Base-by-base conservation (phyloP, 2,797 vertebrate species). In the Vultur gryphus region DNA sequence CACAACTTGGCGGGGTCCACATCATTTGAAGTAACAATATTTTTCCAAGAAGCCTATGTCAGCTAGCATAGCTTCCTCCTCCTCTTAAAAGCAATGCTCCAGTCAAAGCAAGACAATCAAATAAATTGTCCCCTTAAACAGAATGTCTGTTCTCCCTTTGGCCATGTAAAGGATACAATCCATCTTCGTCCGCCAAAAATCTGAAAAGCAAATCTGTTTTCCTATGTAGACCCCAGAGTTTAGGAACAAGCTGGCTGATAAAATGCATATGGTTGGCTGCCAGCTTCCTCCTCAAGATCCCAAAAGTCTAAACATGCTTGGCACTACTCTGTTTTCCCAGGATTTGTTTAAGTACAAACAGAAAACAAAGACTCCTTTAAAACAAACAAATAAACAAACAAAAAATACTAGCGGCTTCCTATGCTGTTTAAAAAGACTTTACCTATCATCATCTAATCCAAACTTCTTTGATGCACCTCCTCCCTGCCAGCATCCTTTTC, bases 191-290 rank as follows among this genome's bases (percentile, higher is more conserved):
- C 13, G 10, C 48, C 57, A 94, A 93, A 72, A 89, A 77, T 64
- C 90, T 84, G 67, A 87, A 89, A 87, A 75, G 59, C n/a, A 93
- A 90, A 94, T 95, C 48, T 83, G 59, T 54, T 94, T 95, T 89
- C 76, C 70, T 59, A 10, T 18, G 48, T 43, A 87, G 76, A 79
- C 59, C 41, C 17, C n/a, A 77, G 86, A 96, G 61, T 89, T 93
- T 48, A 82, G 72, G 88, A 95, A 80, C 62, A 87, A 94, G 49
- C 14, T 79, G 55, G 65, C 77, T 93, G 31, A 90, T 75, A 85
- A 91, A 79, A 92, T 11, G 46, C 44, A 18, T 24, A 28, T 48
- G 25, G n/a, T 77, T 91, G 79, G 55, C 51, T 87, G 70, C 73
- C 89, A 96, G 44, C 23, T 95, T 89, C 61, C 64, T 87, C 35